Conservation (phyloP, 30 jellyfish, hydroid and myxozoan genomes). For the Pseudorhiza aurosa region DNA sequence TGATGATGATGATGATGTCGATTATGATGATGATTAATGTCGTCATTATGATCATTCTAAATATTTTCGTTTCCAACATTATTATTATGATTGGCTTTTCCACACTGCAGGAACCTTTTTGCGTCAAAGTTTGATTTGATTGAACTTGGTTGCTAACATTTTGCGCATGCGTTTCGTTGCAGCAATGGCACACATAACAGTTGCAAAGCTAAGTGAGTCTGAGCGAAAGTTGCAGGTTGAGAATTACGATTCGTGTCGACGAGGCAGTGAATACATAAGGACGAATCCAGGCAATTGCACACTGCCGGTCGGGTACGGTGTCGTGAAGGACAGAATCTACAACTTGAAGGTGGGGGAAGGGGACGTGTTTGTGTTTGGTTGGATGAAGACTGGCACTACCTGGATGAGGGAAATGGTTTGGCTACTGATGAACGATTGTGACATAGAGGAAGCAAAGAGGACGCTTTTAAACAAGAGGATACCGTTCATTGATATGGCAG, state of each 20-base stretch:
- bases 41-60: too few species aligned
- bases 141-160: too few species aligned
- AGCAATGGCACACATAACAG: conserved; percentile 11
- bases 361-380: conserved; percentile 29
- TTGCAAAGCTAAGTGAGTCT: conserved; percentile 15
- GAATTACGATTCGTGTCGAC: conserved; percentile 2
- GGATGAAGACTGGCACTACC: conserved; percentile 52
- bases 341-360: conserved; percentile 14
- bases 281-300: conserved; percentile 33
- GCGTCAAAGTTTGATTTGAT: too few species aligned
- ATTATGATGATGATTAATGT: too few species aligned
- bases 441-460: conserved; percentile 21
- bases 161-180: too few species aligned
- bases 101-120: too few species aligned
- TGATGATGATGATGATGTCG: too few species aligned
- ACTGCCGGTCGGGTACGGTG: conserved; percentile 26
- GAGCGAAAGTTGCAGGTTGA: neutral
- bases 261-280: conserved; percentile 19
- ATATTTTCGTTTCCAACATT: too few species aligned
- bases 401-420: conserved; percentile 59
- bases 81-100: too few species aligned
- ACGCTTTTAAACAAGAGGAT: conserved; percentile 11
- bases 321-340: conserved; percentile 21
- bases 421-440: conserved; percentile 22
- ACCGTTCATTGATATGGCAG: conserved; percentile 51